Evolutionary conservation across 2,113 vertebrate species (phyloP).

Genomic region (Scytalopus superciliaris): DNA sequence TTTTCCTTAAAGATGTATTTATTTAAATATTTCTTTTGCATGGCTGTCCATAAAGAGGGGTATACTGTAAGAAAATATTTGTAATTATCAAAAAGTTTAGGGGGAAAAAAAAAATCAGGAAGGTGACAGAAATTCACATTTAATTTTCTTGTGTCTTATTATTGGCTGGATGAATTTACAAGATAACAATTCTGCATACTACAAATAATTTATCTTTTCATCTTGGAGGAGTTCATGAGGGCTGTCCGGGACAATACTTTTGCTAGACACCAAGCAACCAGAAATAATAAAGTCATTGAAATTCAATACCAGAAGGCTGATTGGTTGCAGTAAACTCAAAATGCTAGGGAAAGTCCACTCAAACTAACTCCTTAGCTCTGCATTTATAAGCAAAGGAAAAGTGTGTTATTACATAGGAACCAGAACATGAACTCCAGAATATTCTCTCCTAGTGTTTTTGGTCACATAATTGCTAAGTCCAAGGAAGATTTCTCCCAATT

Average conservation of each 20-base stretch:
- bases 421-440: rapidly evolving
- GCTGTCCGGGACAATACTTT: not conserved
- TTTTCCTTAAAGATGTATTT: not conserved
- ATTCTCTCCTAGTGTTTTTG: not conserved
- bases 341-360: not conserved
- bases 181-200: not conserved
- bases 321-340: not conserved
- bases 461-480: not conserved
- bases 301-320: not conserved
- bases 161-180: not conserved
- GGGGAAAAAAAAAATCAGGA: not conserved
- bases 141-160: not conserved
- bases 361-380: not conserved
- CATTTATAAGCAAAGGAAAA: not conserved
- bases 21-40: not conserved
- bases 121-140: not conserved
- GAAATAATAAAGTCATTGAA: not conserved
- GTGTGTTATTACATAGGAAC: not conserved
- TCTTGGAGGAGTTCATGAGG: not conserved
- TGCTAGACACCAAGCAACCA: not conserved
- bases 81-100: not conserved
- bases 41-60: not conserved
- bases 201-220: not conserved
- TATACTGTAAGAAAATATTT: not conserved
- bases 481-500: not conserved